Percentiles rank a stretch among this genome's conserved stretches.
Conservation (phyloP, 1,140 invertebrate genomes). For the Octopus sinensis region DNA sequence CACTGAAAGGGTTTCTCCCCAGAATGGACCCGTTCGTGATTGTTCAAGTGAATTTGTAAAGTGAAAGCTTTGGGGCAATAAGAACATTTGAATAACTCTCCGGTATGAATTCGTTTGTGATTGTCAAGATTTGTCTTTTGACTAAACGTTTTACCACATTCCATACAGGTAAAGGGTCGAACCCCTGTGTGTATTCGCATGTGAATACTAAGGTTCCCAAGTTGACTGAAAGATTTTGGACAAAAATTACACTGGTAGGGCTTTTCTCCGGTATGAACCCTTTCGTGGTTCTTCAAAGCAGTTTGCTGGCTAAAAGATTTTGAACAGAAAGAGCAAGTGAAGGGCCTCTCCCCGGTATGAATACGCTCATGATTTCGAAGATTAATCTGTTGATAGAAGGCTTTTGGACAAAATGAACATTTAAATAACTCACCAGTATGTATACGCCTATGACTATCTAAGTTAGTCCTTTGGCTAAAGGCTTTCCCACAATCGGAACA, state of each 20-base stretch:
- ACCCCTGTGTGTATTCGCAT: neutral
- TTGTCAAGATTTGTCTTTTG: neutral
- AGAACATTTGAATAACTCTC: neutral
- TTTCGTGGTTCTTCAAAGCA: slow-evolving; percentile 28
- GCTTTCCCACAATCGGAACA: slow-evolving; percentile 59
- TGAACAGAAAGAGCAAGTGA: slow-evolving; percentile 71
- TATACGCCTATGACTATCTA: slow-evolving; percentile 86
- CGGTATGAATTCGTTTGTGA: neutral
- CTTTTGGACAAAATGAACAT: slow-evolving; percentile 58
- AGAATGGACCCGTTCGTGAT: neutral
- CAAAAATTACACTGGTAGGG: slow-evolving; percentile 19
- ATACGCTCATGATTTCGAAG: slow-evolving; percentile 50
- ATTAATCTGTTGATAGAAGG: slow-evolving; percentile 65
- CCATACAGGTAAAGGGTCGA: neutral
- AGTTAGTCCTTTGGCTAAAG: slow-evolving; percentile 88
- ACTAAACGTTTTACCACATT: neutral
- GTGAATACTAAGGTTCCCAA: neutral
- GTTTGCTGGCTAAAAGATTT: slow-evolving; percentile 74
- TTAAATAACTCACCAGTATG: slow-evolving; percentile 76
- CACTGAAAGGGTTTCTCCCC: slow-evolving; percentile 6
- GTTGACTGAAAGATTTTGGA: neutral
- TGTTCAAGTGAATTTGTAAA: neutral
- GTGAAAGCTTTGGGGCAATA: neutral
- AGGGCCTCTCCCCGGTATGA: slow-evolving; percentile 72
- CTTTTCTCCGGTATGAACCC: slow-evolving; percentile 38